Evolutionary conservation across 37 sponge, comb jelly and placozoan genomes (phyloP), one percentile per base, ranked within the genome.

Genomic region (Bolinopsis microptera): DNA sequence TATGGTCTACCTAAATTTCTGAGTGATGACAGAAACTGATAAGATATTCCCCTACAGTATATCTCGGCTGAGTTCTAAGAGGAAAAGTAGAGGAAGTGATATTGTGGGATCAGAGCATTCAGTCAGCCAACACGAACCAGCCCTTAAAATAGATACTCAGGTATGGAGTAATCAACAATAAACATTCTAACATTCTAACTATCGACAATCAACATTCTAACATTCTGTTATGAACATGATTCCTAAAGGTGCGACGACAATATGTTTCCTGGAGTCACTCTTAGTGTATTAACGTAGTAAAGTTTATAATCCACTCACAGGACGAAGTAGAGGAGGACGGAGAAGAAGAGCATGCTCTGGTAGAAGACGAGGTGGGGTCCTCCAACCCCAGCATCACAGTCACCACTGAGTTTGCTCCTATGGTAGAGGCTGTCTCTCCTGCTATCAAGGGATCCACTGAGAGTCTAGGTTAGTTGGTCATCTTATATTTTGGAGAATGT

Each of bases 391-490:
- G 90, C 26, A 86, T 86, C 2, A 0, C 21, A 38, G 41, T 5
- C 31, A 9, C 31, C 83, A 23, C 38, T 23, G 30, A 8, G 8
- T 32, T 3, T 13, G 24, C 83, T 5, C 35, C 38, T 35, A 35
- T 5, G 1, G 83, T 72, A 22, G 18, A 13, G 23, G 74, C 23
- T 34, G 80, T 28, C 1, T 34, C 21, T 35, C 21, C 36, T 3
- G 41, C 90, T 34, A 21, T 39, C 0, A 86, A 39, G 26, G 90
- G 36, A 0, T 86, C 90, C 27, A 16, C 32, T 24, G 90, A 86
- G 48, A 86, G 90, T 86, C 90, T 86, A 5, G 90, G 90, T 86
- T n/a, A 33, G 80, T 77, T 70, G n/a, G n/a, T n/a, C n/a, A n/a
- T n/a, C n/a, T n/a, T n/a, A n/a, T n/a, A n/a, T n/a, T n/a, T n/a